Percentiles rank a stretch among this genome's conserved stretches.
These are phyloP conservation scores for Bettongia penicillata DNA, from an alignment of 2,113 vertebrate species.

Conservation along the genomic window DNA sequence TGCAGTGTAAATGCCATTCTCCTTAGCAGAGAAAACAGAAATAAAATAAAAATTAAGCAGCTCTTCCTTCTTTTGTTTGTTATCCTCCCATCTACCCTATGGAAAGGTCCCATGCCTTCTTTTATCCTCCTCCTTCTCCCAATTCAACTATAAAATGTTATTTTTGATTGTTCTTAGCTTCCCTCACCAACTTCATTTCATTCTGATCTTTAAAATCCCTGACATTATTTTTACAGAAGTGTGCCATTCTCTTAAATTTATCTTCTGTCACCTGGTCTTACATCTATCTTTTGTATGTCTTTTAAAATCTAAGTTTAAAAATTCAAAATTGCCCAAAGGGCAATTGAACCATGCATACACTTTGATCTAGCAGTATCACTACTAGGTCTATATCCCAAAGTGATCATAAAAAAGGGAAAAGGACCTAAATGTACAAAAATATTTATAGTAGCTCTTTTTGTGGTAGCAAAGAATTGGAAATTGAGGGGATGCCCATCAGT, in stretches of 20 bases:
- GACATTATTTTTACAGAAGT: background rate
- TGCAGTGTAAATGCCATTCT: background rate
- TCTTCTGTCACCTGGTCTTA: background rate
- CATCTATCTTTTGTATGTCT: background rate
- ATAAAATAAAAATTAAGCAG: background rate
- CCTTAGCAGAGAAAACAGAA: background rate
- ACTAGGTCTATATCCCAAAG: no score
- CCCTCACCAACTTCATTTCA: background rate
- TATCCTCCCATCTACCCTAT: background rate
- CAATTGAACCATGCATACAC: no score
- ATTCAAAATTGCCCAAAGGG: no score
- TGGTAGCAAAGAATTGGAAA: no score
- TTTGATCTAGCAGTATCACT: no score
- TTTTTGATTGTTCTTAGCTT: background rate
- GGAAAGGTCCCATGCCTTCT: background rate
- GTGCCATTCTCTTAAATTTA: background rate
- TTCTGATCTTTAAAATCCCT: background rate
- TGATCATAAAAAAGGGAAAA: no score
- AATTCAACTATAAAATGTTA: background rate
- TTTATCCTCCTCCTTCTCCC: background rate
- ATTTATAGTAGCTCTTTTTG: no score
- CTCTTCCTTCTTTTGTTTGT: background rate
- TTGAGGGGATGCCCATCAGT: no score
- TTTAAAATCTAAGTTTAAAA: background rate
- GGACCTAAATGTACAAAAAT: no score